Evolutionary conservation across 2,888 invertebrate genomes (phyloP), one percentile per base, ranked within the genome.

Genomic region (Aphrophora alni): DNA sequence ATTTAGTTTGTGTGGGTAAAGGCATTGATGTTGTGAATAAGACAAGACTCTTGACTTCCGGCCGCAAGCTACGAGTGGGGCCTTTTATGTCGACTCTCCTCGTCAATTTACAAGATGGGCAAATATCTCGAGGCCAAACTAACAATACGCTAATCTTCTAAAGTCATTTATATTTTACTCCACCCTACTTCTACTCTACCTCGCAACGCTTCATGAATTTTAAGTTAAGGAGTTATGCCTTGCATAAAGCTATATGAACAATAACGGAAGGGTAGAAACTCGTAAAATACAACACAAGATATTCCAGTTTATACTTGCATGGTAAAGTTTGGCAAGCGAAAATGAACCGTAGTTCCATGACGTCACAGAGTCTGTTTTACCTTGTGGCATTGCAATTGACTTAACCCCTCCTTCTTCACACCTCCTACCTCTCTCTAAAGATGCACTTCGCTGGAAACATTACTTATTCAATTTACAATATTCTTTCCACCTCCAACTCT

Each of bases 211-310:
- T 51, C 51, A 75, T 75, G 75, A 75, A 75, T 75, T 75, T 75
- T 14, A 75, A 75, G 75, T 24, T 24, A 44, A 24, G 44, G 75
- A 75, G 75, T 75, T 75, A 75, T 51, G 59, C 12, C 25, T 5
- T 24, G 75, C 75, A 75, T 75, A 75, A 75, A 75, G 75, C 75
- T 75, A 75, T 75, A 75, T 51, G 75, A 51, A 75, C 75, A 44
- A 51, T 75, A 75, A 75, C 75, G 75, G 51, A 75, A 51, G 75
- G 75, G 51, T 59, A 21, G 59, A 21, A 59, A 59, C 59, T 59
- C 59, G 59, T 59, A 59, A 59, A 59, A 59, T 21, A 59, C 59
- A 59, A 59, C 59, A 21, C 7, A 4, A 59, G 59, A 5, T 59
- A 59, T 21, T 59, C 59, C 5, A 59, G 59, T 59, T 59, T 59